Percentiles rank a stretch among this genome's conserved stretches.
Conservation (phyloP, 2,113 vertebrate species). For the Lamprotornis superbus region DNA sequence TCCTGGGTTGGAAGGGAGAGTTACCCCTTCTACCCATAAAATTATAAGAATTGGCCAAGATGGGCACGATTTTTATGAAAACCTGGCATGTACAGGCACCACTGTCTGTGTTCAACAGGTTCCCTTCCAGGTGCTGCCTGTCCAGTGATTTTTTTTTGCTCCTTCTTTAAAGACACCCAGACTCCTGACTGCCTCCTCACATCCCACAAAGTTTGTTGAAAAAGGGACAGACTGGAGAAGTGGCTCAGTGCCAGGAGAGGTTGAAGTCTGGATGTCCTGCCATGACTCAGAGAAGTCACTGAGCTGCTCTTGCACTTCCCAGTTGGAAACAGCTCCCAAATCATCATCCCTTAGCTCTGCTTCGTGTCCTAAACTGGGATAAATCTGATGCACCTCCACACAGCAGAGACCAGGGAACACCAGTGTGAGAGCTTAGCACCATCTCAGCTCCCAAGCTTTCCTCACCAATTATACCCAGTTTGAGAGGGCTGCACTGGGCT, state of each 20-base stretch:
- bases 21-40: not conserved
- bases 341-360: not conserved
- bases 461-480: not conserved
- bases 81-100: not conserved
- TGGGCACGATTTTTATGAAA: not conserved
- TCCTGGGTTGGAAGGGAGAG: not conserved
- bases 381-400: not conserved
- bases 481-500: rapidly evolving
- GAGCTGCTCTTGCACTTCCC: not conserved
- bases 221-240: not conserved
- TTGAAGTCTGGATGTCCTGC: not conserved
- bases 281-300: rapidly evolving
- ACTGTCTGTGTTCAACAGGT: not conserved
- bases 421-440: not conserved
- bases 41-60: not conserved
- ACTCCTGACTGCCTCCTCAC: not conserved
- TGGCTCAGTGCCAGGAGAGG: not conserved
- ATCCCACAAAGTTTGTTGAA: not conserved
- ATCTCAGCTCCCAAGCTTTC: not conserved
- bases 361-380: not conserved
- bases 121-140: not conserved
- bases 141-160: not conserved
- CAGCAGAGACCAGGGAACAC: not conserved
- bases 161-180: not conserved
- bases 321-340: not conserved